Base-by-base conservation (phyloP, 2,888 invertebrate genomes). In the Thereva unica region DNA sequence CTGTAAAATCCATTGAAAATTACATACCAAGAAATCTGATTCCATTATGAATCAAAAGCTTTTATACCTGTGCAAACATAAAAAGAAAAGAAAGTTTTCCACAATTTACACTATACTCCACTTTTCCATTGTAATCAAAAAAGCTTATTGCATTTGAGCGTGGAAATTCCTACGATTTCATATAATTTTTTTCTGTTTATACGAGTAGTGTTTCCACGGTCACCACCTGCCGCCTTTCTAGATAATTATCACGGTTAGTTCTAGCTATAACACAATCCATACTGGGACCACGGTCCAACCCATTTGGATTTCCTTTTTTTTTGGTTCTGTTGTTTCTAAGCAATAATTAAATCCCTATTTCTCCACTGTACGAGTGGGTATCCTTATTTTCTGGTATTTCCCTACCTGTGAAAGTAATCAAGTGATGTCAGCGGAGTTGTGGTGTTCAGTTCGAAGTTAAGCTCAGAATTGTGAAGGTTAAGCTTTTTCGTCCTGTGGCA, bases 131-230 rank as follows among this genome's bases (percentile, higher is more conserved):
- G 40, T 50, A 64, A 67, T 67, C 45, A 59, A 23, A 23, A 23
- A 23, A 23, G 23, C 23, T 23, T 23, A 23, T 23, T 23, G 23
- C 23, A 23, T 23, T 23, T 23, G 23, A 23, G 23, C 23, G 23
- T 23, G 23, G 23, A 23, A 23, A 23, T 23, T 23, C 23, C 44
- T 64, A 42, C 56, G 47, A 53, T 64, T 49, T 59, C 59, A 49
- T 34, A 61, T 44, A 41, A 66, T 68, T 68, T 68, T 66, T 68
- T 69, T 53, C 53, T 47, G 53, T 64, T 23, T 23, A 23, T 23
- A 23, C 23, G 23, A 23, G 50, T 50, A 56, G 45, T 66, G 68
- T 68, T 68, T 63, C 69, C 57, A 67, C 61, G 67, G 69, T 64
- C 69, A 69, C 47, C 55, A 10, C 12, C 23, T 23, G 23, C 23